Conservation (phyloP, 2,113 vertebrate genomes). For the Antechinus stuartii region DNA sequence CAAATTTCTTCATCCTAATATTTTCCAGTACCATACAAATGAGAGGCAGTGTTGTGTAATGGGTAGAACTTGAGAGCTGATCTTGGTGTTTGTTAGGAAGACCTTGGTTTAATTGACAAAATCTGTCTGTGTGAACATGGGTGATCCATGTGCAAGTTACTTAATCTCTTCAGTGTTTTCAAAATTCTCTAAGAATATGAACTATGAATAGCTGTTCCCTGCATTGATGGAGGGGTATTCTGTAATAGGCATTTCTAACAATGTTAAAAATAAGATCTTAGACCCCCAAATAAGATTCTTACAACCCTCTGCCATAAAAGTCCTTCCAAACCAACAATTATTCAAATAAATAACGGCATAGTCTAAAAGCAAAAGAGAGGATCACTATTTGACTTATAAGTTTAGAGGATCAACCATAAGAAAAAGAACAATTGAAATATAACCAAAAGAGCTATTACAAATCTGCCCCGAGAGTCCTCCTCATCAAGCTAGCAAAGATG, state of each 20-base stretch:
- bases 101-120: not conserved
- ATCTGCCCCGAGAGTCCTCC: not conserved
- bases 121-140: not conserved
- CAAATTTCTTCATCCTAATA: not conserved
- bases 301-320: not conserved
- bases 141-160: not conserved
- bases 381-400: not conserved
- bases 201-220: not conserved
- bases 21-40: not conserved
- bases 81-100: not conserved
- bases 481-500: not conserved
- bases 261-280: not conserved
- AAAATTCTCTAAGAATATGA: not conserved
- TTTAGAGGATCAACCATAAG: not conserved
- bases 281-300: not conserved
- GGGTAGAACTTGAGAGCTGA: not conserved
- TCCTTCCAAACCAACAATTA: not conserved
- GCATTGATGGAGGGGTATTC: not conserved
- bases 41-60: not conserved
- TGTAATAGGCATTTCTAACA: not conserved
- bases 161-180: not conserved
- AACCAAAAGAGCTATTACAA: not conserved
- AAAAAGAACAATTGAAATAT: not conserved
- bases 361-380: not conserved
- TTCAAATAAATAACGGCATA: no score